These are phyloP conservation scores for Drosophila saltans DNA, from an alignment of 1,140 invertebrate species.

Conservation along the genomic window DNA sequence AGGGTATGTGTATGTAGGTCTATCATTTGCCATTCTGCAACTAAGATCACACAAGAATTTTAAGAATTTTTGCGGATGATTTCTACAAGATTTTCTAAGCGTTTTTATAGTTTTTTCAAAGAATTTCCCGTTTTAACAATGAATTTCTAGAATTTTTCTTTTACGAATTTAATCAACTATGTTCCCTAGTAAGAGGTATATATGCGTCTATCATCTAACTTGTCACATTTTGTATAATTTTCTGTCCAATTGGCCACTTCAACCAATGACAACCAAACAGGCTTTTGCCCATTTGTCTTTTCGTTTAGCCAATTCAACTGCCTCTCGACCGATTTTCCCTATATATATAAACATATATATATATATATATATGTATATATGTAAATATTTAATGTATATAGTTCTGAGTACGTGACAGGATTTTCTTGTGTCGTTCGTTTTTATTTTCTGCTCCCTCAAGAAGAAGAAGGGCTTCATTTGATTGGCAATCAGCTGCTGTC, in stretches of 20 bases:
- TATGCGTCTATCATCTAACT: neutral
- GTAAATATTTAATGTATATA: constrained; percentile 54
- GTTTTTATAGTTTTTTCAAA: too few relatives aligned
- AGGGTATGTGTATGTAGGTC: neutral
- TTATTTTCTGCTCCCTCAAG: neutral
- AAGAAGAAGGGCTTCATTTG: constrained; percentile 9
- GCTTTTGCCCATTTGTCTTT: constrained; percentile 50
- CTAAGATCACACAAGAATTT: too few relatives aligned
- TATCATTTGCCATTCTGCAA: neutral
- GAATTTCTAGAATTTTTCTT: too few relatives aligned
- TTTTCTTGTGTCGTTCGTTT: constrained; percentile 16
- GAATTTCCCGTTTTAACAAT: too few relatives aligned
- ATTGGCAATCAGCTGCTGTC: constrained; percentile 11
- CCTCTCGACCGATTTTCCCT: constrained; percentile 24
- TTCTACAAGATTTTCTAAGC: too few relatives aligned
- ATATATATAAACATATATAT: constrained; percentile 20
- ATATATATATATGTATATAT: constrained; percentile 34
- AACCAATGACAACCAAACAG: constrained; percentile 18
- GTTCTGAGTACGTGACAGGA: constrained; percentile 8
- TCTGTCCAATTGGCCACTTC: constrained; percentile 28
- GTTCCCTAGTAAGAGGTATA: too few relatives aligned
- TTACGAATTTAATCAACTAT: too few relatives aligned
- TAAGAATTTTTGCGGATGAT: too few relatives aligned
- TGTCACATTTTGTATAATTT: constrained; percentile 1
- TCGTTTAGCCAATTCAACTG: constrained; percentile 20